Conservation (phyloP, 2,888 invertebrate species). For the Furcula furcula region DNA sequence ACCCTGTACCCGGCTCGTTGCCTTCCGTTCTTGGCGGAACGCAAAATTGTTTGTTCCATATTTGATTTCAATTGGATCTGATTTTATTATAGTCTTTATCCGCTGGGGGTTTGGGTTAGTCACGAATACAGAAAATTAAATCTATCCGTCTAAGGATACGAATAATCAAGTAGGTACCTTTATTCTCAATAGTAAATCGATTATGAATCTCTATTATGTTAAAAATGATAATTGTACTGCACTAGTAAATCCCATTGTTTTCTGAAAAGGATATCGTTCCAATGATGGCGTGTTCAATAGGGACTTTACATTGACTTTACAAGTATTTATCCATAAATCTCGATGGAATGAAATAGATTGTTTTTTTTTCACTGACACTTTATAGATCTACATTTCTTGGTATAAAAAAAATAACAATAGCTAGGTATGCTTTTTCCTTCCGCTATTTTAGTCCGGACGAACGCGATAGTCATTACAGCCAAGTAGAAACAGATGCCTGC, state of each 20-base stretch:
- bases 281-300: no score
- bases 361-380: no score
- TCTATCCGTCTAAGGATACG: no score
- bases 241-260: not conserved
- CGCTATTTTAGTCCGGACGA: not conserved
- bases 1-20: conserved; percentile 32
- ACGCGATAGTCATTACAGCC: conserved; percentile 3
- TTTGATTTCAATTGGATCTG: conserved; percentile 34
- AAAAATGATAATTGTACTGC: conserved; percentile 15
- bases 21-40: conserved; percentile 52
- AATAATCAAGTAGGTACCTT: conserved; percentile 19
- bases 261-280: no score
- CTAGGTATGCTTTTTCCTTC: not conserved
- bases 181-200: conserved; percentile 17
- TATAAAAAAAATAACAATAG: no score
- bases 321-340: no score
- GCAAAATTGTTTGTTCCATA: conserved; percentile 54
- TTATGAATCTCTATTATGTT: conserved; percentile 25
- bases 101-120: conserved; percentile 11
- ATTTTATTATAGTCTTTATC: conserved; percentile 27
- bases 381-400: no score
- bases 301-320: no score
- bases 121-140: no score
- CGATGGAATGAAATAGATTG: no score
- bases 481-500: conserved; percentile 35